Conservation (phyloP, 2,888 invertebrate genomes). For the Limenitis camilla region DNA sequence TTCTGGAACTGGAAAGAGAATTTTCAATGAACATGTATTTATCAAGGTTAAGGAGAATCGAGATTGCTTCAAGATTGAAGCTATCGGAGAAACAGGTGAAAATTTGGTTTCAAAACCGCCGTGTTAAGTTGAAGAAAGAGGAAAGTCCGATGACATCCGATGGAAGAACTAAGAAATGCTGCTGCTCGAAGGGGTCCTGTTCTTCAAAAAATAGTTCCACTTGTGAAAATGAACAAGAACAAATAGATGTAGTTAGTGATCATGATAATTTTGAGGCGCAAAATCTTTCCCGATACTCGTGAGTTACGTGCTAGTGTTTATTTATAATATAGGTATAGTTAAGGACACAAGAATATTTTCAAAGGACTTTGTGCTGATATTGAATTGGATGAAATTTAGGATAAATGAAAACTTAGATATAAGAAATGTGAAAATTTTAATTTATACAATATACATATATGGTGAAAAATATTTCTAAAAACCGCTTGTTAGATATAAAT, state of each 20-base stretch:
- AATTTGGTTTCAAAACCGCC: conserved; percentile 95
- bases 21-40: conserved; percentile 93
- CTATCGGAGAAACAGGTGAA: conserved; percentile 96
- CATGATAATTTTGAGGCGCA: conserved; percentile 53
- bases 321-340: no score
- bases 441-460: conserved; percentile 39
- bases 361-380: background rate
- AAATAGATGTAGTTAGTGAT: conserved; percentile 67
- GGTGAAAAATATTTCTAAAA: conserved; percentile 52
- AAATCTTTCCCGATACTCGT: conserved; percentile 51
- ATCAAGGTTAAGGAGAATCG: conserved; percentile 89
- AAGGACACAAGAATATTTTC: background rate
- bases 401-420: background rate
- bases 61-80: conserved; percentile 91
- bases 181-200: conserved; percentile 52
- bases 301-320: no score
- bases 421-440: conserved; percentile 24
- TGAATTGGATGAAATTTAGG: background rate
- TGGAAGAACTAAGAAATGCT: conserved; percentile 52
- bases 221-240: conserved; percentile 59
- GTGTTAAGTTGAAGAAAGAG: conserved; percentile 95
- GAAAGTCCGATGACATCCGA: conserved; percentile 73
- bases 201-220: conserved; percentile 40
- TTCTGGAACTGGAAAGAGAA: conserved; percentile 90
- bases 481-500: conserved; percentile 50